A percentile compares a stretch with the other conserved stretches of the same genome.
phyloP scores from a whole-genome alignment of 1,140 invertebrate species.

The Drosophila arizonae region DNA sequence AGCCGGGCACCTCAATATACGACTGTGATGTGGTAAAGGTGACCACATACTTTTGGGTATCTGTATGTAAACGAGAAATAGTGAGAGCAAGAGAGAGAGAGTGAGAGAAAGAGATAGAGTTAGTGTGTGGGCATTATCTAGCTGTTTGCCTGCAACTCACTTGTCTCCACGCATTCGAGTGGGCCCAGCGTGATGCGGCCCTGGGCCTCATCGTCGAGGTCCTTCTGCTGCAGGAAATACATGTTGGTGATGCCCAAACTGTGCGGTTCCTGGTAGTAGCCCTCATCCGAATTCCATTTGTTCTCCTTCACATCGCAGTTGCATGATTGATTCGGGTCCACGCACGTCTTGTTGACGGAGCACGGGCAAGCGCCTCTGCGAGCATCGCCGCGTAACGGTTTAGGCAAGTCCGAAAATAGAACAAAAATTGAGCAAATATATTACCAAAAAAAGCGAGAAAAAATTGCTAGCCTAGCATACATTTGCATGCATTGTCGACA shows the following conservation, averaged over 20 bases:
- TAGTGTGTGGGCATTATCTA: conserved; percentile 2
- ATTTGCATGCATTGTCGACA: conserved; percentile 67
- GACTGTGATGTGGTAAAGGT: conserved; percentile 96
- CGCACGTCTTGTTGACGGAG: conserved; percentile 90
- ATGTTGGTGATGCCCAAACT: conserved; percentile 95
- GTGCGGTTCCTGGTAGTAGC: conserved; percentile 89
- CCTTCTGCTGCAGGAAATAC: conserved; percentile 93
- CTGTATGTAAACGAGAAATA: conserved; percentile 83
- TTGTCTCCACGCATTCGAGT: conserved; percentile 96
- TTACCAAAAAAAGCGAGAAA: conserved; percentile 8
- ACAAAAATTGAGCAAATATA: background rate
- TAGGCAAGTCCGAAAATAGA: conserved; percentile 61
- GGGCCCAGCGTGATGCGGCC: conserved; percentile 94
- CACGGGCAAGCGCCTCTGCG: conserved; percentile 87
- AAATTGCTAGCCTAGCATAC: conserved; percentile 41
- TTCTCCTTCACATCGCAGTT: conserved; percentile 93
- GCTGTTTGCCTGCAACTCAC: conserved; percentile 84
- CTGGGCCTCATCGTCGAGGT: conserved; percentile 90
- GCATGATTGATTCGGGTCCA: conserved; percentile 90
- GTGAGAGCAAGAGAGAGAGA: background rate
- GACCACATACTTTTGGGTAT: conserved; percentile 95
- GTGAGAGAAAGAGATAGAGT: conserved; percentile 1
- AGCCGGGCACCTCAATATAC: conserved; percentile 95
- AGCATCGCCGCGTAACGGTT: conserved; percentile 25
- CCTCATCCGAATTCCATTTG: conserved; percentile 94